Evolutionary conservation across 2,888 invertebrate species (phyloP), one percentile per base, ranked within the genome.

Genomic region (Tetragonula carbonaria): DNA sequence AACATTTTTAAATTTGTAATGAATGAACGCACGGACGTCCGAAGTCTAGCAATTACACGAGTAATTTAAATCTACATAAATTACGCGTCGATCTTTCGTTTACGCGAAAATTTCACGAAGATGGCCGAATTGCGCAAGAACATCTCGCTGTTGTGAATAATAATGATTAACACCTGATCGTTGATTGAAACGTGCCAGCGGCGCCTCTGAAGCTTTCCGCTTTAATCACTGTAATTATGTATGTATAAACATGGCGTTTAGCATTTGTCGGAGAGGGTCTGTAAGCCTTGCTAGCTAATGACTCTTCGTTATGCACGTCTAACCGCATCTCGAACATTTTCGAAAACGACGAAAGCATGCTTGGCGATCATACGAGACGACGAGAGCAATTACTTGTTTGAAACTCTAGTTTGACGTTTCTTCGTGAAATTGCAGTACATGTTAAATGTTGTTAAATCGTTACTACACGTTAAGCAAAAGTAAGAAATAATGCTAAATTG

Each of bases 191-290:
- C 77, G 78, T 71, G 77, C 79, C 81, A 57, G 65, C 78, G 59
- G 72, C 74, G 70, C 65, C 72, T 77, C 75, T 63, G 70, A 57
- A 78, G 66, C 78, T 82, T 83, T 70, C 63, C 80, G 62, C 77
- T 82, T 85, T 82, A 87, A 87, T 87, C 78, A 84, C 81, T 51
- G 73, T 87, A 82, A 87, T 87, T 87, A 87, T 71, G 57, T 74
- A 78, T 79, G 85, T 85, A 87, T 78, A 87, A 87, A 82, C 71
- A 82, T 71, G 87, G 80, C 81, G 83, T 76, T 85, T 83, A 83
- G 78, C 77, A 73, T 87, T 87, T 63, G 71, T 57, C 53, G 45
- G 63, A 76, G 78, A 81, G 28, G 77, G 51, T 74, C 78, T 78
- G 38, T 8, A 80, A 78, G 72, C 57, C 50, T 50, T 55, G 45